phyloP scores from a whole-genome alignment of 2,113 vertebrate genomes.

The Tetraodon nigroviridis region DNA sequence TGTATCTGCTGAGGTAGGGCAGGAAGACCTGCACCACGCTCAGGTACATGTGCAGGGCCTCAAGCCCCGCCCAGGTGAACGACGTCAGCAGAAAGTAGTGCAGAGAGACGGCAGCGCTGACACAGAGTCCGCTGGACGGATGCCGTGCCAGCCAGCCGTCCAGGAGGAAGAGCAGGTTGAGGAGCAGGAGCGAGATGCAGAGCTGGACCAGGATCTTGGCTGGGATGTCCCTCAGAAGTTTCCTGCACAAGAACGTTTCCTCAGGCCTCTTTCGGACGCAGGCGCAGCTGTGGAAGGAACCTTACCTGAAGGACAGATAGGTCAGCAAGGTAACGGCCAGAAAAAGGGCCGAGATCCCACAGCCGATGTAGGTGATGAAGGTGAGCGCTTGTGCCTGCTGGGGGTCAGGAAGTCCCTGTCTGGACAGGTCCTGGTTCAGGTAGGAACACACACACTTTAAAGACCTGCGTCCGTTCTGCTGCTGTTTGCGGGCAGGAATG shows the following conservation, averaged over 20 bases:
- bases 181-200: conserved; percentile 82
- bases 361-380: conserved; percentile 92
- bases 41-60: conserved; percentile 97
- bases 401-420: conserved; percentile 51
- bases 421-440: conserved; percentile 80
- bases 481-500: not conserved
- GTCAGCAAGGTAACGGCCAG: conserved; percentile 88
- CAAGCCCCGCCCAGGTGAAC: conserved; percentile 96
- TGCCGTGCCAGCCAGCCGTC: conserved; percentile 88
- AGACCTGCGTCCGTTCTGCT: too few species aligned
- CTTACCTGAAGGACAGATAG: conserved; percentile 91
- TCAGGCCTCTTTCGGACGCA: not conserved
- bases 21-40: conserved; percentile 90
- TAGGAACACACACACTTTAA: not conserved
- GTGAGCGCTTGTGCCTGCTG: conserved; percentile 79
- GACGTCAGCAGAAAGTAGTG: conserved; percentile 95
- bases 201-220: conserved; percentile 96
- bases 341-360: conserved; percentile 89
- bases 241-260: conserved; percentile 69
- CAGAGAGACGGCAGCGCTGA: conserved; percentile 87
- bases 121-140: conserved; percentile 76
- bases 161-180: conserved; percentile 87
- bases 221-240: conserved; percentile 89
- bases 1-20: conserved; percentile 84
- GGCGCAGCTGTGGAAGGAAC: not conserved